A percentile compares a stretch with the other conserved stretches of the same genome.
phyloP scores from a whole-genome alignment of 2,888 invertebrate genomes.

The Mechanitis mazaeus region DNA sequence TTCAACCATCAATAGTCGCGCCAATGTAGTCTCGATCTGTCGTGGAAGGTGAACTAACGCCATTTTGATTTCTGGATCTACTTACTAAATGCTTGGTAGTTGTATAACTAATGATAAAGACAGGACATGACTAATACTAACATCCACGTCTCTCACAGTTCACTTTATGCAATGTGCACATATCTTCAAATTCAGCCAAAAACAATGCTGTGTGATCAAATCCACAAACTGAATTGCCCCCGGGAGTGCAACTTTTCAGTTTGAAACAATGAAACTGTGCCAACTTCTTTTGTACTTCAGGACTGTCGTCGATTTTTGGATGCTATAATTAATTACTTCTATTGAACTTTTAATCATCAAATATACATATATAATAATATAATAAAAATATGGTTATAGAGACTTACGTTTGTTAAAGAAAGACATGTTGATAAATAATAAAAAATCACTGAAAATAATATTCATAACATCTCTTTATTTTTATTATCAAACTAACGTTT shows the following conservation, averaged over 20 bases:
- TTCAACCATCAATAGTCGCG: no score
- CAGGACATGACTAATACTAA: constrained; percentile 31
- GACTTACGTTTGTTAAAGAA: neutral
- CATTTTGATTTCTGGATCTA: no score
- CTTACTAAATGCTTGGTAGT: neutral
- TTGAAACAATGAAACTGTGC: constrained; percentile 39
- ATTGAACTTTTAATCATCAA: neutral
- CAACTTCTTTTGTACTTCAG: constrained; percentile 24
- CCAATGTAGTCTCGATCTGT: no score
- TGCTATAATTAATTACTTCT: constrained; percentile 8
- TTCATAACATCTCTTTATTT: no score
- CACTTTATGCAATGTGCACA: constrained; percentile 41
- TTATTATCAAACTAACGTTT: neutral
- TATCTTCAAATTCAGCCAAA: constrained; percentile 43
- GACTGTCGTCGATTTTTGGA: constrained; percentile 16
- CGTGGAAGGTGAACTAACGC: no score
- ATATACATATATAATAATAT: neutral
- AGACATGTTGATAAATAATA: neutral
- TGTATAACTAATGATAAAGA: neutral
- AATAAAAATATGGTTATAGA: neutral
- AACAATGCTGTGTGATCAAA: constrained; percentile 33
- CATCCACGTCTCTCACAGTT: constrained; percentile 44
- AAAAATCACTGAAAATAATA: no score
- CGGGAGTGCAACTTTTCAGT: constrained; percentile 32
- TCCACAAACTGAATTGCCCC: constrained; percentile 40